These are phyloP conservation scores for Pipistrellus pygmaeus DNA, from an alignment of 2,797 vertebrate genomes.

Conservation along the genomic window DNA sequence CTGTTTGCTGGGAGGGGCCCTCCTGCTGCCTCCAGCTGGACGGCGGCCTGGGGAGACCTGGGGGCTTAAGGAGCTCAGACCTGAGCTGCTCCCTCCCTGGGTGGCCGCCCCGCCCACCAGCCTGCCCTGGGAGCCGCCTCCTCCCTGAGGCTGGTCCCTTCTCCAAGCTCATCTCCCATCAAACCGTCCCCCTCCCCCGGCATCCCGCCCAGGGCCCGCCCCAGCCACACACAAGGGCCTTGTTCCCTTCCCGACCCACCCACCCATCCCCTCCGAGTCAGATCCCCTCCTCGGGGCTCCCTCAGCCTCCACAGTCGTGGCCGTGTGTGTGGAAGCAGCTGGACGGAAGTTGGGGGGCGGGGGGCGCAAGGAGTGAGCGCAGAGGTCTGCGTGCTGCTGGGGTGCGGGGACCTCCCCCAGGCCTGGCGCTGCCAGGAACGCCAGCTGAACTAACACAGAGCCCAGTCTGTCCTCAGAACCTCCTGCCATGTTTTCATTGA, in stretches of 20 bases:
- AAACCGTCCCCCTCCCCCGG: neutral
- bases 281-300: neutral
- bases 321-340: neutral
- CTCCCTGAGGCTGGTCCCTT: neutral
- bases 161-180: neutral
- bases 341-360: neutral
- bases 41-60: neutral
- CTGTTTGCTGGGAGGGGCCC: neutral
- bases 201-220: neutral
- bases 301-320: too few relatives aligned
- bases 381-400: too few relatives aligned
- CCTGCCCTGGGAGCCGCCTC: too few relatives aligned
- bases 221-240: neutral
- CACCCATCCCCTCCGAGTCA: rapidly evolving
- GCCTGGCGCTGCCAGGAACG: too few relatives aligned
- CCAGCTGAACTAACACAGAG: neutral
- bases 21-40: neutral
- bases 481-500: neutral
- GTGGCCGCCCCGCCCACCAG: too few relatives aligned
- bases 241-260: neutral
- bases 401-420: too few relatives aligned
- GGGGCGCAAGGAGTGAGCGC: too few relatives aligned
- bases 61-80: too few relatives aligned
- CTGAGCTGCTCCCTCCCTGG: too few relatives aligned
- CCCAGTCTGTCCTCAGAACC: neutral